Conservation (phyloP, 2,797 vertebrate genomes). For the Ctenopoma multispine region DNA sequence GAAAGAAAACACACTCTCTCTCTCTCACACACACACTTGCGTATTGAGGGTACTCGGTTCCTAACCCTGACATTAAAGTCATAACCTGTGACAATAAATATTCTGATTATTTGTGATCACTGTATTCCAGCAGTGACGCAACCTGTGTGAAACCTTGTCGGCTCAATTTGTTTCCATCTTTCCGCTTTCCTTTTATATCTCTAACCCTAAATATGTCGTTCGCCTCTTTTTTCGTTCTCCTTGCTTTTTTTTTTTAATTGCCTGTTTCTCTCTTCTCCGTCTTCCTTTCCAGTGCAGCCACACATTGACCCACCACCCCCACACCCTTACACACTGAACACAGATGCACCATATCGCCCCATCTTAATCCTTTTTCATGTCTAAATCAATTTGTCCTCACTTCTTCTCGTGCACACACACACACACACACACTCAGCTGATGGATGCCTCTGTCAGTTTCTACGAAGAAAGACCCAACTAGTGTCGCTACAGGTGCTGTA, state of each 20-base stretch:
- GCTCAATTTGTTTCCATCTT: neutral
- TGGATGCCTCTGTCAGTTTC: neutral
- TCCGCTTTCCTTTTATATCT: neutral
- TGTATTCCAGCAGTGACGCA: neutral
- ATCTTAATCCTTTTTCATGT: neutral
- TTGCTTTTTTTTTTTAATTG: neutral
- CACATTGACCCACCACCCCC: neutral
- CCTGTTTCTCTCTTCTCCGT: neutral
- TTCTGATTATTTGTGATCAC: neutral
- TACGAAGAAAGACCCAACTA: neutral
- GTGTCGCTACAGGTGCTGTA: no score
- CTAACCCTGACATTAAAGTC: slow-evolving; percentile 20
- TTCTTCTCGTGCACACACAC: neutral
- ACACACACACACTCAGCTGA: neutral
- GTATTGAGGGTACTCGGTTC: neutral
- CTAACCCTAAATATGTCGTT: neutral
- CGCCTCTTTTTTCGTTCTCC: neutral
- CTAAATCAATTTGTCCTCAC: neutral
- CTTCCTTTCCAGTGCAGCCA: neutral
- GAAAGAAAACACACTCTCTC: slow-evolving; percentile 22
- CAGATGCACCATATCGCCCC: neutral
- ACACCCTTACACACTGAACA: neutral
- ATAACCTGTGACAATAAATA: slow-evolving; percentile 1
- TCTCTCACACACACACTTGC: slow-evolving; percentile 7
- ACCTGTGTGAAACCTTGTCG: neutral